phyloP scores from a whole-genome alignment of 2,113 vertebrate genomes.

The Craseonycteris thonglongyai region DNA sequence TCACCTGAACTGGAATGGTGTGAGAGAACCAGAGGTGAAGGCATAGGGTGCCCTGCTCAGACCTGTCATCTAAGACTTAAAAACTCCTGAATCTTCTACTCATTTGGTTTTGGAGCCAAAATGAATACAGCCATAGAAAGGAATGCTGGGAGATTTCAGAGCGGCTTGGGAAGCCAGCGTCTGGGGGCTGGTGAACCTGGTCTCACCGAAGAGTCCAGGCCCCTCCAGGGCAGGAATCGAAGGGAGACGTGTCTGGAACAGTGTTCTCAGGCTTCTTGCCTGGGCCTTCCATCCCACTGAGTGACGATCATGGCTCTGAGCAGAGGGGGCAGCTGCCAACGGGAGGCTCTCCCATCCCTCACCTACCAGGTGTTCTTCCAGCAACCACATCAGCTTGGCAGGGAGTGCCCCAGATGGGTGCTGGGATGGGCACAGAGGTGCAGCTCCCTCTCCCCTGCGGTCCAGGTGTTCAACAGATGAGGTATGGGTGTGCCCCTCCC shows the following conservation, averaged over 20 bases:
- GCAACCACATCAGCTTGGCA: slow-evolving; percentile 12
- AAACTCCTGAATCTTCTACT: neutral
- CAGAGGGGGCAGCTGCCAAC: slow-evolving; percentile 5
- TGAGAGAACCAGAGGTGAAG: neutral
- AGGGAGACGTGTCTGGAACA: slow-evolving; percentile 4
- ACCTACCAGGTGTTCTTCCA: slow-evolving; percentile 55
- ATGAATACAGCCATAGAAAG: neutral
- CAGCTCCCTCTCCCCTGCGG: neutral
- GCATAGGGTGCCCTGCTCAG: neutral
- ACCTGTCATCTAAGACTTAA: neutral
- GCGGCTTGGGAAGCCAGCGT: neutral
- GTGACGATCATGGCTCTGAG: neutral
- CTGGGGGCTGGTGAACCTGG: neutral
- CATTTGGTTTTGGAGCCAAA: neutral
- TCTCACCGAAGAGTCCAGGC: neutral
- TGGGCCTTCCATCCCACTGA: slow-evolving; percentile 10
- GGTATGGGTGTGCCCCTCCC: slow-evolving; percentile 50
- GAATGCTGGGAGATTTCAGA: neutral
- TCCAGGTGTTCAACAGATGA: slow-evolving; percentile 64
- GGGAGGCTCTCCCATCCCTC: slow-evolving; percentile 8
- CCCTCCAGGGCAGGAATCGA: neutral
- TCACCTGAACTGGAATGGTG: neutral
- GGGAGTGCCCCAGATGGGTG: neutral
- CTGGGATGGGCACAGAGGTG: slow-evolving; percentile 42
- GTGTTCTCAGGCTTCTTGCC: neutral